These are phyloP conservation scores for Achroia grisella DNA, from an alignment of 1,140 invertebrate genomes.

Conservation along the genomic window DNA sequence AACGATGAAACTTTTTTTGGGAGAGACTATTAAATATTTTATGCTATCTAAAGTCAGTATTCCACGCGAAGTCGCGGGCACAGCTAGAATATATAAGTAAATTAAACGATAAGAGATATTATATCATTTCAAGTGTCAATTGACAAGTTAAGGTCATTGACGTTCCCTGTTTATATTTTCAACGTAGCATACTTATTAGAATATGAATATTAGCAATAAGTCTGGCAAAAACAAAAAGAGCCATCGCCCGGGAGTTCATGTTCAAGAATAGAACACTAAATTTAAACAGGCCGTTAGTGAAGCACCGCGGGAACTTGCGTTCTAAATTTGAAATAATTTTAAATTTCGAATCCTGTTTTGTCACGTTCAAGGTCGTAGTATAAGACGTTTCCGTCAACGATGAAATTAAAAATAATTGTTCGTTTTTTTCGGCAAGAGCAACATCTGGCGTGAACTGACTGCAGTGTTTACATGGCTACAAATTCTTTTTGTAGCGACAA, in stretches of 20 bases:
- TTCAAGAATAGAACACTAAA: conserved; percentile 67
- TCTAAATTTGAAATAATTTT: conserved; percentile 55
- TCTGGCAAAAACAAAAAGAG: conserved; percentile 57
- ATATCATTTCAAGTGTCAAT: no score
- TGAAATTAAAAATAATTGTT: conserved; percentile 24
- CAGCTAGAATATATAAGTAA: no score
- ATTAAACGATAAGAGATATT: no score
- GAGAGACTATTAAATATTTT: no score
- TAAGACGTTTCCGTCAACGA: conserved; percentile 36
- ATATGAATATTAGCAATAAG: neutral
- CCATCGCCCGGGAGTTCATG: conserved; percentile 61
- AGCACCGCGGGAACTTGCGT: conserved; percentile 51
- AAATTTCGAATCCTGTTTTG: conserved; percentile 57
- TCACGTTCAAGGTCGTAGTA: conserved; percentile 65
- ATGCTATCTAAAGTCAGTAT: no score
- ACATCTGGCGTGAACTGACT: conserved; percentile 28
- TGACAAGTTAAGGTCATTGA: no score
- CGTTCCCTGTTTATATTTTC: no score
- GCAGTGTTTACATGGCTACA: conserved; percentile 6
- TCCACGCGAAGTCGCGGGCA: no score
- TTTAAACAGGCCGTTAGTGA: conserved; percentile 63
- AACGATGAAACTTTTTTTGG: no score
- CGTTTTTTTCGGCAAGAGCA: conserved; percentile 15
- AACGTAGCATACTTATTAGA: no score
- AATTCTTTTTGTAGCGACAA: conserved; percentile 10